Conservation (phyloP, 2,888 invertebrate genomes). For the Drosophila gaucha region DNA sequence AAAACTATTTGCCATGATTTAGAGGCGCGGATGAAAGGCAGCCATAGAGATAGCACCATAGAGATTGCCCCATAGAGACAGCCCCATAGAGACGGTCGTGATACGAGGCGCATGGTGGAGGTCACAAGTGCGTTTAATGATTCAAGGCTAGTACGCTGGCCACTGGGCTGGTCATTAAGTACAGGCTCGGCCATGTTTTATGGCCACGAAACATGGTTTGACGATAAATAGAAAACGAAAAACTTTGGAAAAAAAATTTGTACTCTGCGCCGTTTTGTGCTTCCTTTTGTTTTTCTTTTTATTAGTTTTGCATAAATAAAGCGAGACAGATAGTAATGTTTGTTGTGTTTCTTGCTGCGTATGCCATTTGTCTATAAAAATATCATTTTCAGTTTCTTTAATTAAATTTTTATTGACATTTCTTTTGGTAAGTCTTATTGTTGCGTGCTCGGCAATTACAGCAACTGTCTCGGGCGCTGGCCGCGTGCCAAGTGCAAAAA, state of each 20-base stretch:
- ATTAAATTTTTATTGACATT: conserved; percentile 73
- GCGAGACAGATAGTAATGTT: not conserved
- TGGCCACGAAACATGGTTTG: conserved; percentile 73
- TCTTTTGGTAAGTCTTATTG: conserved; percentile 32
- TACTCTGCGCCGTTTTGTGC: conserved; percentile 5
- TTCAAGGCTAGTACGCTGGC: conserved; percentile 64
- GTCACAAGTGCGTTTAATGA: conserved; percentile 81
- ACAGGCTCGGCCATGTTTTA: conserved; percentile 80
- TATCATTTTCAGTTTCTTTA: conserved; percentile 50
- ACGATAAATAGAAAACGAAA: conserved; percentile 25
- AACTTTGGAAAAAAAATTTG: conserved; percentile 37
- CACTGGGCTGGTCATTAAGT: conserved; percentile 73
- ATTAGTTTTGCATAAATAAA: conserved; percentile 50
- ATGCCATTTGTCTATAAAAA: conserved; percentile 61
- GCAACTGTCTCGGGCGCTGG: conserved; percentile 35
- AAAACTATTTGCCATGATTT: conserved; percentile 35
- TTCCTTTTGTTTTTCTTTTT: conserved; percentile 26
- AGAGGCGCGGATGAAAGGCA: conserved; percentile 17
- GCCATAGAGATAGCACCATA: not conserved
- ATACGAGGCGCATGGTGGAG: not conserved
- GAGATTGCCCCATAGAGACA: not conserved
- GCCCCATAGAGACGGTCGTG: not conserved
- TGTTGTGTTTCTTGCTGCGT: conserved; percentile 13
- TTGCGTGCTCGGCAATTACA: conserved; percentile 63
- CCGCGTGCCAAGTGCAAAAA: conserved; percentile 59